Base-by-base conservation (phyloP, 1,140 invertebrate genomes). In the Drosophila repletoides region DNA sequence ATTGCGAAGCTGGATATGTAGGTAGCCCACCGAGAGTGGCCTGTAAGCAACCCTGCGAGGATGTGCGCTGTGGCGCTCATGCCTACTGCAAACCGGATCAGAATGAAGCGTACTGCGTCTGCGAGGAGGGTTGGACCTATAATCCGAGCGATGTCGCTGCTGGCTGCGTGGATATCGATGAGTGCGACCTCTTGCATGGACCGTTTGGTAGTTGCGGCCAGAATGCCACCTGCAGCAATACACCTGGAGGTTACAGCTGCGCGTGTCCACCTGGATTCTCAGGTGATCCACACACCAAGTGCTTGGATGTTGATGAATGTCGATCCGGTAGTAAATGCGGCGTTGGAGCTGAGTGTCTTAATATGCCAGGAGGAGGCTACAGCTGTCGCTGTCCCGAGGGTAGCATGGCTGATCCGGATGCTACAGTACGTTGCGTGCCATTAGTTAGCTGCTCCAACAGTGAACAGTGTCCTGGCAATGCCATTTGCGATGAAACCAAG, bases 71-170 rank as follows among this genome's bases (percentile, higher is more conserved):
- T 86, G 96, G 96, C 5, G 92, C 93, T 6, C 96, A 98, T 84
- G 96, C 97, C 3, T 97, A 93, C 83, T 98, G 97, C 79, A 97
- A 97, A 88, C 93, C 95, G 0, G 96, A 97, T 69, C 96, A 95
- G 22, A 93, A 94, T 36, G 96, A 97, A 90, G 96, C 96, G 0
- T 97, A 96, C 77, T 98, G 97, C 71, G 95, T 97, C 38, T 98
- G 97, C 84, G 95, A 98, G 86, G 95, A 97, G 46, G 97, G 97
- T 0, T 98, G 96, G 95, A 97, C 96, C 0, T 98, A 96, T 81
- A 94, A 97, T 91, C 97, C 97, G 0, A 94, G 92, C 56, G 96
- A 98, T 79, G 95, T 98, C 58, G 92, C 95, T 0, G 96, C 96
- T 29, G 97, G 97, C 53, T 98, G 97, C 88, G 93, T 97, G 55